Evolutionary conservation across 2,888 invertebrate species (phyloP), one percentile per base, ranked within the genome.

Genomic region (Spicauda simplicius): DNA sequence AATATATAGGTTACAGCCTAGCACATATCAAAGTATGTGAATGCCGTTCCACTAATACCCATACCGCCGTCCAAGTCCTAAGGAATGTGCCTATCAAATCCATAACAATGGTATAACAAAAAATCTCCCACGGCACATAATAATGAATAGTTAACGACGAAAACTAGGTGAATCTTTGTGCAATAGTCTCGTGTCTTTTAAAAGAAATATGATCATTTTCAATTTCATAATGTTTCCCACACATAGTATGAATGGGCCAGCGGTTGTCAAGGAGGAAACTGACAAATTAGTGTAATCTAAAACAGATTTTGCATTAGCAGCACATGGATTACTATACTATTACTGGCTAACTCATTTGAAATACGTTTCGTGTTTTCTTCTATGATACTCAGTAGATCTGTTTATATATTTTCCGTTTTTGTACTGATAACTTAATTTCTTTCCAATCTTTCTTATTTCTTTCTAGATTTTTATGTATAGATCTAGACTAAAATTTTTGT

Each of bases 111-210:
- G 85, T 74, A 74, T 71, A 76, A 82, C 87, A 90, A 91, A 89
- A 90, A 90, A 81, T 78, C 76, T 92, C 93, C 85, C 93, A 93
- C 93, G 91, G 90, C 90, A 90, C 86, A 88, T 85, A 90, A 85
- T 87, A 88, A 92, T 92, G 92, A 92, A 93, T 92, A 91, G 91
- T 81, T 90, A 88, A 89, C 88, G 83, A 87, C 91, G 88, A 91
- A 91, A 93, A 93, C 91, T 93, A 93, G 93, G 93, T 92, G 93
- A 92, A 93, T 93, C 93, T 89, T 91, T 92, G 91, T 92, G 92
- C 92, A 93, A 93, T 85, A 82, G 87, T 79, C 83, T 81, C 76
- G 90, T 87, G 90, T 90, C 87, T 91, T 91, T 91, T 91, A 89
- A 90, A 92, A 92, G 91, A 92, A 91, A 92, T 91, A 93, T 88